These are phyloP conservation scores for Cotesia vestalis DNA, from an alignment of 1,140 invertebrate species.

Conservation along the genomic window DNA sequence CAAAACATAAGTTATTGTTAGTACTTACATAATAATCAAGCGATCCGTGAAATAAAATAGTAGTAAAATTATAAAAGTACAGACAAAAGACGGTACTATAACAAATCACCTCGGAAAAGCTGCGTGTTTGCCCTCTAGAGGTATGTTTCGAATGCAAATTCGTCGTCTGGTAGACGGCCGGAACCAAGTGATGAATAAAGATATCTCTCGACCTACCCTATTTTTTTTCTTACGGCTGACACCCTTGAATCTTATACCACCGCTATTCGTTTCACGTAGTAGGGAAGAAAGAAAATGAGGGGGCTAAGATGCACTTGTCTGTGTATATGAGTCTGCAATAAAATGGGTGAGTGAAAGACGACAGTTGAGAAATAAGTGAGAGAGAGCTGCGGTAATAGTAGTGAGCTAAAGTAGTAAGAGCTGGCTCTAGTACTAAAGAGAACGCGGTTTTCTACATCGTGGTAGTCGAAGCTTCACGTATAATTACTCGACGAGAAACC, in stretches of 20 bases:
- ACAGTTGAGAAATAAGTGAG: conserved; percentile 13
- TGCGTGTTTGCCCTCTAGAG: conserved; percentile 19
- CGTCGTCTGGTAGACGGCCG: conserved; percentile 38
- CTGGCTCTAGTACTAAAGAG: conserved; percentile 14
- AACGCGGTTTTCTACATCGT: conserved; percentile 26
- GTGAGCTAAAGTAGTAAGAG: too few relatives aligned
- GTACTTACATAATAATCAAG: not conserved
- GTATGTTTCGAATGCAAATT: conserved; percentile 42
- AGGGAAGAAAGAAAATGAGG: conserved; percentile 3
- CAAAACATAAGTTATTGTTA: too few relatives aligned
- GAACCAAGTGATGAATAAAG: conserved; percentile 49
- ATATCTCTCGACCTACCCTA: conserved; percentile 39
- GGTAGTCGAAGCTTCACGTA: conserved; percentile 34
- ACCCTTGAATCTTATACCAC: conserved; percentile 26
- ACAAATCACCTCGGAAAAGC: conserved; percentile 14
- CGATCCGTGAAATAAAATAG: not conserved
- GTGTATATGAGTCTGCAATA: not conserved
- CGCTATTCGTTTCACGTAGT: conserved; percentile 29
- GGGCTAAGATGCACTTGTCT: not conserved
- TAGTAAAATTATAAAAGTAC: conserved; percentile 1
- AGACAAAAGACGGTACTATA: not conserved
- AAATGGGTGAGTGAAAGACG: conserved; percentile 26
- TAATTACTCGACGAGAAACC: conserved; percentile 34
- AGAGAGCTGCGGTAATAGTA: not conserved
- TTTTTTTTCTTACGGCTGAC: conserved; percentile 25